Base-by-base conservation (phyloP, 2,888 invertebrate species). In the Odontocerum albicorne region DNA sequence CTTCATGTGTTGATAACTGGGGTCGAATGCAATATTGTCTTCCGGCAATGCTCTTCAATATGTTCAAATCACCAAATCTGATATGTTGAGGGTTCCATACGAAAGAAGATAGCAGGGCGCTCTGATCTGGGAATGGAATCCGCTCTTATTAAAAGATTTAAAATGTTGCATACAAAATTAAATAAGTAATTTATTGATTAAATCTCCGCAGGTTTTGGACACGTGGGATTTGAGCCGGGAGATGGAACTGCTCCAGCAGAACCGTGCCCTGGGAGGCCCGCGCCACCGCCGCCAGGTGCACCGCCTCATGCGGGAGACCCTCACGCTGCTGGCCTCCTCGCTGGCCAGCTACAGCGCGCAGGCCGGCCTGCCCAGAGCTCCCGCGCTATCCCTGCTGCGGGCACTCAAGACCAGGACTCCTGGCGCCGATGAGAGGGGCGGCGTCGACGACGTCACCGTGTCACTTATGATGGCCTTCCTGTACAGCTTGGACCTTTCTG, bases 211-310 rank as follows among this genome's bases (percentile, higher is more conserved):
- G 53, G 71, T 73, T 15, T 65, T 78, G 40, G 70, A 70, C 1
- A 68, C 71, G 12, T 69, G 66, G 66, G 65, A 72, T 16, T 63
- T 73, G 43, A 69, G 71, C 19, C 62, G 64, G 0, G 81, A 85
- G 71, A 73, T 92, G 62, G 88, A 88, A 62, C 72, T 89, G 64
- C 74, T 97, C 49, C 92, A 94, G 66, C 83, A 84, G 65, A 93
- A 94, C 73, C 80, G 94, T 42, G 97, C 96, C 0, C 74, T 97
- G 22, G 97, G 96, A 3, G 89, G 92, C 10, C 84, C 89, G 4
- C 84, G 86, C 62, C 95, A 97, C 71, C 84, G 92, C 64, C 85
- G 88, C 6, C 60, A 58, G 19, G 50, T 60, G 15, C 44, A 40
- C 21, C 33, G 49, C 22, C 49, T 60, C 22, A 33, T 60, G 40